Evolutionary conservation across 2,888 invertebrate species (phyloP).

Genomic region (Protodeltote pygarga): DNA sequence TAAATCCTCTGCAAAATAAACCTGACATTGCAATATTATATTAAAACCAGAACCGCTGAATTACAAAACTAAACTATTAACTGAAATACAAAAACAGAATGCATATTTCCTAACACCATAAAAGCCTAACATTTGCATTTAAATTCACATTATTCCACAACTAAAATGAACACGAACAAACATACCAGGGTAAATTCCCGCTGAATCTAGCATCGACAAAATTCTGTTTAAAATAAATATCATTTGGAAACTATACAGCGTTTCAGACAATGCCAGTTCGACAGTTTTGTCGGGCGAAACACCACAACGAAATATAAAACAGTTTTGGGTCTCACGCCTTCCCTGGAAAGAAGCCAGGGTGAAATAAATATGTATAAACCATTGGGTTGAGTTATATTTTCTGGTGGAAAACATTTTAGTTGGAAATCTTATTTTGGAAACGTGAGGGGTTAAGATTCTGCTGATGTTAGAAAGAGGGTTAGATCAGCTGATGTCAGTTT

Average conservation of each 20-base stretch:
- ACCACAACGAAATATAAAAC: conserved; percentile 46
- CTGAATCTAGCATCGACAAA: conserved; percentile 19
- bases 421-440: conserved; percentile 1
- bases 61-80: not conserved
- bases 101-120: conserved; percentile 15
- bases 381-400: conserved; percentile 25
- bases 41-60: not conserved
- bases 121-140: conserved; percentile 18
- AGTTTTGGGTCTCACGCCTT: conserved; percentile 37
- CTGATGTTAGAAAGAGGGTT: conserved; percentile 18
- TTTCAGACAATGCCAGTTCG: conserved; percentile 28
- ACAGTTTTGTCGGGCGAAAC: conserved; percentile 35
- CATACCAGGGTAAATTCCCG: conserved; percentile 11
- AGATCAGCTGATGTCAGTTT: conserved; percentile 14
- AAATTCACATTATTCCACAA: conserved; percentile 21
- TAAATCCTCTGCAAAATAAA: no score
- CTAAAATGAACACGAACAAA: conserved; percentile 19
- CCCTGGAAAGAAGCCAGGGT: conserved; percentile 53
- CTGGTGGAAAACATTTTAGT: conserved; percentile 9
- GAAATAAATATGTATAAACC: conserved; percentile 55
- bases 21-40: not conserved
- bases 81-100: conserved; percentile 16
- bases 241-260: conserved; percentile 37
- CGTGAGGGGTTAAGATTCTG: conserved; percentile 6
- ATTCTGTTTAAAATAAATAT: conserved; percentile 45